These are phyloP conservation scores for Synanthedon formicaeformis DNA, from an alignment of 2,888 invertebrate species.

Conservation along the genomic window DNA sequence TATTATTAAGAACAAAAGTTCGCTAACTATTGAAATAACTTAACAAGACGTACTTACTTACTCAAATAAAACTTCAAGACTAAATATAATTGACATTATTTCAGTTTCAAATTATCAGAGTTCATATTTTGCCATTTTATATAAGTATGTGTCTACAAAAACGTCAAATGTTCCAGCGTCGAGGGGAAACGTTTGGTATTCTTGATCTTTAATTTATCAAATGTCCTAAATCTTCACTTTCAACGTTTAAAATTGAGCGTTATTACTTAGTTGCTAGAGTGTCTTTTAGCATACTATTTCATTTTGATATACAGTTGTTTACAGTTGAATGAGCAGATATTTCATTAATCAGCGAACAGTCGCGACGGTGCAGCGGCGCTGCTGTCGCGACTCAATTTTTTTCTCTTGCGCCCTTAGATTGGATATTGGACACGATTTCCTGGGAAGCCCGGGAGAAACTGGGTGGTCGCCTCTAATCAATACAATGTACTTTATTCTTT, in stretches of 20 bases:
- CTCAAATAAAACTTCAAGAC: too few species aligned
- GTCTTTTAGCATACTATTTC: slow-evolving; percentile 5
- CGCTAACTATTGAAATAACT: too few species aligned
- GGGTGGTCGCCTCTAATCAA: slow-evolving; percentile 49
- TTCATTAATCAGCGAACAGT: slow-evolving; percentile 67
- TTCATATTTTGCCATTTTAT: slow-evolving; percentile 62
- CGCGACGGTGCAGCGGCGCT: slow-evolving; percentile 64
- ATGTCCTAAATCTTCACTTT: slow-evolving; percentile 10
- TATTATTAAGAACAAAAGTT: too few species aligned
- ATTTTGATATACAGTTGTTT: slow-evolving; percentile 26
- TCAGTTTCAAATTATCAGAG: slow-evolving; percentile 18
- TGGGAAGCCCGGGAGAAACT: slow-evolving; percentile 38
- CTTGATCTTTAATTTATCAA: slow-evolving; percentile 21
- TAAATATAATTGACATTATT: too few species aligned
- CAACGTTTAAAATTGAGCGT: slow-evolving; percentile 6
- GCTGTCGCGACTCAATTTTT: slow-evolving; percentile 63
- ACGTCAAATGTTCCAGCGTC: slow-evolving; percentile 67
- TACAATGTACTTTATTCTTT: slow-evolving; percentile 6
- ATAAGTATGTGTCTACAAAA: slow-evolving; percentile 50
- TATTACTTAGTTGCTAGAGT: slow-evolving; percentile 4
- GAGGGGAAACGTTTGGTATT: slow-evolving; percentile 69
- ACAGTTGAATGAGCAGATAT: slow-evolving; percentile 52
- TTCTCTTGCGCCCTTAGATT: slow-evolving; percentile 65
- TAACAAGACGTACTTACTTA: too few species aligned
- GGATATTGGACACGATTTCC: slow-evolving; percentile 67